phyloP scores from a whole-genome alignment of 2,113 vertebrate species.

The Microtus pennsylvanicus region DNA sequence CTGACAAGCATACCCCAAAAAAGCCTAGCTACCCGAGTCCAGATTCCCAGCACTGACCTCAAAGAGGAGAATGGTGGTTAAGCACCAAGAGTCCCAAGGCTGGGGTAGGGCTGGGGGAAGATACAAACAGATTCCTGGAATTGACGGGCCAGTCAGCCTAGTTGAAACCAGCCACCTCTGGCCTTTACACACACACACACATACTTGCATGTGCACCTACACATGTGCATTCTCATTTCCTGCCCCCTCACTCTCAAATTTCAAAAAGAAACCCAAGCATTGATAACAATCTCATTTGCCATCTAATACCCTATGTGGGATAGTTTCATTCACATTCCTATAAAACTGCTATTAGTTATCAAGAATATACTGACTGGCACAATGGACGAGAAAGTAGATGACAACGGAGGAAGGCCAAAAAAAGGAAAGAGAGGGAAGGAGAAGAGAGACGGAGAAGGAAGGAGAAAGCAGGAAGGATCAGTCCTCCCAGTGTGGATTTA shows the following conservation, averaged over 20 bases:
- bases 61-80: background rate
- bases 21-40: background rate
- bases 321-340: background rate
- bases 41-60: background rate
- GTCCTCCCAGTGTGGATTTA: background rate
- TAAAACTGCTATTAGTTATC: constrained; percentile 27
- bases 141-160: background rate
- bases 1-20: background rate
- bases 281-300: background rate
- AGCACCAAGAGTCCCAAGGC: background rate
- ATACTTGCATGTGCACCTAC: background rate
- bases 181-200: background rate
- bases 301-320: background rate
- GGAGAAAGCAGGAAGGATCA: background rate
- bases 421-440: background rate
- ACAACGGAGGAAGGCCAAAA: accelerated
- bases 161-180: no score
- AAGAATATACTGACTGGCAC: background rate
- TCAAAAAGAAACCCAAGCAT: background rate
- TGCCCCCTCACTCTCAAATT: no score
- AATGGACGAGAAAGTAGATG: accelerated
- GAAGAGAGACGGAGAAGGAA: accelerated
- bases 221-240: background rate
- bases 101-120: background rate
- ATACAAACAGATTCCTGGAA: background rate